Evolutionary conservation across 2,113 vertebrate genomes (phyloP).

Genomic region (Xyliphius kryptos): DNA sequence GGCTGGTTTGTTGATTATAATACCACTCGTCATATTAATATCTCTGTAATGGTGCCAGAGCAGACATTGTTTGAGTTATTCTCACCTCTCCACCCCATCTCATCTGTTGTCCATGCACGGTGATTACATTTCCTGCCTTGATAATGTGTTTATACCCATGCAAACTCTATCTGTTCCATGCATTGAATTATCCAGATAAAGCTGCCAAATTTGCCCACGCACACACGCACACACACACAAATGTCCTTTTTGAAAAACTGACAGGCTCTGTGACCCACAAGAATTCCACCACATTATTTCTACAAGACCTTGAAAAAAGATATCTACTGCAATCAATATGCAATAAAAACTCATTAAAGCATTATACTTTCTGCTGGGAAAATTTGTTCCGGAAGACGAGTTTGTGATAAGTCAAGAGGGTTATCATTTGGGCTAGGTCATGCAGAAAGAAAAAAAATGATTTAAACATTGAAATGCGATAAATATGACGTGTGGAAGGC

Average conservation of each 20-base stretch:
- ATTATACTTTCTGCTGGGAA: slow-evolving; percentile 54
- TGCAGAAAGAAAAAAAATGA: slow-evolving; percentile 62
- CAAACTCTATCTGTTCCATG: slow-evolving; percentile 41
- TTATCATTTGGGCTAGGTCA: slow-evolving; percentile 56
- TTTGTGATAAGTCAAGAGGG: slow-evolving; percentile 56
- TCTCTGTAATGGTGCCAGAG: slow-evolving; percentile 12
- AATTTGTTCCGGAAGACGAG: slow-evolving; percentile 63
- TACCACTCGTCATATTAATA: slow-evolving; percentile 15
- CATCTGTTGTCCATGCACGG: slow-evolving; percentile 33
- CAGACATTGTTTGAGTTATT: no score
- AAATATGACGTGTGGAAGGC: no score
- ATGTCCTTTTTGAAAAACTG: no score
- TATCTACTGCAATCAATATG: slow-evolving; percentile 65
- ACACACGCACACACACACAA: neutral
- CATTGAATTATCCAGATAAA: slow-evolving; percentile 46
- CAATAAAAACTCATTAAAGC: slow-evolving; percentile 68
- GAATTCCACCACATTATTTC: slow-evolving; percentile 46
- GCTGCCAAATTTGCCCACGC: neutral
- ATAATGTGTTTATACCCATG: slow-evolving; percentile 50
- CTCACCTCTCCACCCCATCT: slow-evolving; percentile 16
- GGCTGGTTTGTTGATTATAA: slow-evolving; percentile 21
- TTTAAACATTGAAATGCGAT: slow-evolving; percentile 61
- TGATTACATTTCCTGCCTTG: slow-evolving; percentile 48
- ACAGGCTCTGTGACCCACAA: neutral
- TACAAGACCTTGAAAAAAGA: slow-evolving; percentile 43